Conservation (phyloP, 2,797 vertebrate genomes). For the Borostomias antarcticus region DNA sequence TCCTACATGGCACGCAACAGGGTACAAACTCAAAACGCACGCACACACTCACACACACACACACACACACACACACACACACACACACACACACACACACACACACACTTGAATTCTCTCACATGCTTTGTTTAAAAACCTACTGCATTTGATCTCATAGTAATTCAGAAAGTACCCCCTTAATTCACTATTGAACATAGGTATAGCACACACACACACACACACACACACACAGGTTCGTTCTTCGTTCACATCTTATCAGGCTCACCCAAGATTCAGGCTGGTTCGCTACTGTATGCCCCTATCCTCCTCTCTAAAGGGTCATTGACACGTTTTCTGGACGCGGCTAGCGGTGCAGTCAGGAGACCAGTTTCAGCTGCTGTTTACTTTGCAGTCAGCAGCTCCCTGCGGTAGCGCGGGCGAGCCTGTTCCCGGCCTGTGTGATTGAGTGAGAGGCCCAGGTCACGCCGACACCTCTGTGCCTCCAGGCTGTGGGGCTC, state of each 20-base stretch:
- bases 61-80: not conserved
- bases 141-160: not conserved
- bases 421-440: not conserved
- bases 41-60: not conserved
- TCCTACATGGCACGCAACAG: not conserved
- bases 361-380: conserved; percentile 41
- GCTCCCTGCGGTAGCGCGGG: no score
- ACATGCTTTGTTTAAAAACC: not conserved
- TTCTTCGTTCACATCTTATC: not conserved
- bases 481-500: no score
- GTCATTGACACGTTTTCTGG: conserved; percentile 22
- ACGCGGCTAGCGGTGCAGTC: conserved; percentile 28
- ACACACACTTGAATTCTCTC: no score
- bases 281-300: conserved; percentile 23
- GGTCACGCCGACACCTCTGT: no score
- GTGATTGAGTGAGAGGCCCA: not conserved
- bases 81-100: not conserved
- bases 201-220: no score
- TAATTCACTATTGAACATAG: not conserved
- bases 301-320: no score
- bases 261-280: not conserved
- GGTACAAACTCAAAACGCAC: not conserved
- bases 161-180: not conserved
- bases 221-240: no score
- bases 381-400: no score